Evolutionary conservation across 2,113 vertebrate species (phyloP).

Genomic region (Odontophorus gujanensis): DNA sequence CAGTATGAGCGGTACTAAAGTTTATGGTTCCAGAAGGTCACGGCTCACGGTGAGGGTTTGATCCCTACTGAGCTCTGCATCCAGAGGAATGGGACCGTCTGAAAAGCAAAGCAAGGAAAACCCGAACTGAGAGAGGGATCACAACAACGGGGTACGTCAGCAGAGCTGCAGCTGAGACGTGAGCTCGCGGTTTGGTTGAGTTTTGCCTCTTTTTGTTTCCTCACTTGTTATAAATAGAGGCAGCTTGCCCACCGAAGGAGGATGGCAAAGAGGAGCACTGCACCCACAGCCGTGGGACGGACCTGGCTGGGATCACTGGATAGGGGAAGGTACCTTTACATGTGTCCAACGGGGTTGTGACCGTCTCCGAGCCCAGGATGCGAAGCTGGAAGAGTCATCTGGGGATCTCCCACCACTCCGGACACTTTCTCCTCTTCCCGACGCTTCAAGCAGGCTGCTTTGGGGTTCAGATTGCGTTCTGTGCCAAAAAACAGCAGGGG

Average conservation of each 20-base stretch:
- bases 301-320: background rate
- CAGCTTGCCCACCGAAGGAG: background rate
- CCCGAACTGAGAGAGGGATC: too few relatives aligned
- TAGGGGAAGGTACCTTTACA: constrained; percentile 75
- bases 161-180: background rate
- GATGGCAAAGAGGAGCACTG: background rate
- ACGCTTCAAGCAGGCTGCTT: constrained; percentile 97
- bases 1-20: constrained; percentile 66
- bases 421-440: constrained; percentile 98
- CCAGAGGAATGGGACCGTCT: constrained; percentile 53
- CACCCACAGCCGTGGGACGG: rapidly evolving
- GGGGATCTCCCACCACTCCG: constrained; percentile 90
- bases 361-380: constrained; percentile 91
- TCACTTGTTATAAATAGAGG: too few relatives aligned
- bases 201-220: background rate
- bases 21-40: constrained; percentile 46
- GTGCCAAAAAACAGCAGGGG: constrained; percentile 26
- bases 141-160: too few relatives aligned
- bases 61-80: constrained; percentile 38
- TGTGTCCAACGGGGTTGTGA: constrained; percentile 94
- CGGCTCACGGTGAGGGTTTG: constrained; percentile 23
- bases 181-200: rapidly evolving
- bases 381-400: constrained; percentile 91
- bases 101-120: background rate
- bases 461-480: constrained; percentile 99